phyloP scores from a whole-genome alignment of 1,140 invertebrate species.

The Sinonovacula constricta region DNA sequence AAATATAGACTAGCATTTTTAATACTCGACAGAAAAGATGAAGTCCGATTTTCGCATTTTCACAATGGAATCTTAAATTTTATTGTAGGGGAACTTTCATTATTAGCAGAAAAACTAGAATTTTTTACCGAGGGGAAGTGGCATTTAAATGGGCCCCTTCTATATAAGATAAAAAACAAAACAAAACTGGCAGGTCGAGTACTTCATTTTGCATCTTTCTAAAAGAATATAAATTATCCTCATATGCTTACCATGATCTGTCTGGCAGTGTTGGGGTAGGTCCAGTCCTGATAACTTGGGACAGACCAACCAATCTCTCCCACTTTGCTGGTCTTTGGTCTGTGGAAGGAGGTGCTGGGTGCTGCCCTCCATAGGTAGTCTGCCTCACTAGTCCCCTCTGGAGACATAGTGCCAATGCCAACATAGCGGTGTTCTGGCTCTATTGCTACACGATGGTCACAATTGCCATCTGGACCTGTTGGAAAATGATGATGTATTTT shows the following conservation, averaged over 20 bases:
- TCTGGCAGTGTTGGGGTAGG: conserved; percentile 47
- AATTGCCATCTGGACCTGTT: conserved; percentile 65
- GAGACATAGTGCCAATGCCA: conserved; percentile 57
- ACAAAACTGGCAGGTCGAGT: no score
- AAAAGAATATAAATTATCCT: no score
- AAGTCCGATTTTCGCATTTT: no score
- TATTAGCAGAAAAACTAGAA: no score
- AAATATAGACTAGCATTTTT: no score
- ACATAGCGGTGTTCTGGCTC: conserved; percentile 54
- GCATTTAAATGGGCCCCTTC: no score
- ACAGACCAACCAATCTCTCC: conserved; percentile 66
- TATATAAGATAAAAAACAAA: no score
- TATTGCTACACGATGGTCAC: conserved; percentile 55
- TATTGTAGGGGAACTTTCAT: no score
- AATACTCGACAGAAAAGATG: no score
- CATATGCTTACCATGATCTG: conserved; percentile 60
- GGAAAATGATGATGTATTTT: neutral
- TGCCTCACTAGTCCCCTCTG: conserved; percentile 52
- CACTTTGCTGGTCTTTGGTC: conserved; percentile 46
- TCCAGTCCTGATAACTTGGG: conserved; percentile 40
- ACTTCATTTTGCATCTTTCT: no score
- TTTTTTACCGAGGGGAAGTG: no score
- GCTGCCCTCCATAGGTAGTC: conserved; percentile 62
- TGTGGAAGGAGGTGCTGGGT: conserved; percentile 44
- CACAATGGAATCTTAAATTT: no score